These are phyloP conservation scores for Hestina assimilis DNA, from an alignment of 1,140 invertebrate species.

Conservation along the genomic window DNA sequence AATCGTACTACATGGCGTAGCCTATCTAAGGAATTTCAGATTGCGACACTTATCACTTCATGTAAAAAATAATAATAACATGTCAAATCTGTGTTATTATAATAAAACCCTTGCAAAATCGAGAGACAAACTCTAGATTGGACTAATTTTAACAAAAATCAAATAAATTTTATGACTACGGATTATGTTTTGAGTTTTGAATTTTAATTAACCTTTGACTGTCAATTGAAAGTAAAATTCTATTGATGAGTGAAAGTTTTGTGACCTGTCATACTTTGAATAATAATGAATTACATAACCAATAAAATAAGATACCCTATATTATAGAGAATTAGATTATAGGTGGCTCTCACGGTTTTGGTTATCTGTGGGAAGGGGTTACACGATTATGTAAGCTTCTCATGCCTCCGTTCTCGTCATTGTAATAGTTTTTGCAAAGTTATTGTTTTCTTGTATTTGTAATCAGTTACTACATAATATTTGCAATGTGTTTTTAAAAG, in stretches of 20 bases:
- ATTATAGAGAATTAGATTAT: not conserved
- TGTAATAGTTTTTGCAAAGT: constrained; percentile 18
- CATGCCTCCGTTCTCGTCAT: constrained; percentile 22
- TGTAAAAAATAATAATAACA: too few species aligned
- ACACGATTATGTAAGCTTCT: constrained; percentile 21
- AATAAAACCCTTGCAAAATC: too few species aligned
- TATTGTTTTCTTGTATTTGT: constrained; percentile 6
- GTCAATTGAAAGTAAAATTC: not conserved
- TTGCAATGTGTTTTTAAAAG: too few species aligned
- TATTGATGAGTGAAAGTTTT: constrained; percentile 27
- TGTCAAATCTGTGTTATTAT: too few species aligned
- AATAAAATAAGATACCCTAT: constrained; percentile 10
- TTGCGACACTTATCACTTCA: too few species aligned
- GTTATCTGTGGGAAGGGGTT: constrained; percentile 22
- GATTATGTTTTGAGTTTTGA: too few species aligned
- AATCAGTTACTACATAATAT: too few species aligned
- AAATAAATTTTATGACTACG: too few species aligned
- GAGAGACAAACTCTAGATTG: too few species aligned
- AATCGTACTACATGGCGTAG: too few species aligned
- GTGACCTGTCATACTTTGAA: constrained; percentile 22
- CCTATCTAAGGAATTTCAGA: too few species aligned
- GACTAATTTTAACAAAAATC: too few species aligned
- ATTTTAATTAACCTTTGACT: not conserved
- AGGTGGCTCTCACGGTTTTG: constrained; percentile 18
- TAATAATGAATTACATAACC: constrained; percentile 19